These are phyloP conservation scores for Argyresthia albistria DNA, from an alignment of 2,888 invertebrate genomes.

Conservation along the genomic window DNA sequence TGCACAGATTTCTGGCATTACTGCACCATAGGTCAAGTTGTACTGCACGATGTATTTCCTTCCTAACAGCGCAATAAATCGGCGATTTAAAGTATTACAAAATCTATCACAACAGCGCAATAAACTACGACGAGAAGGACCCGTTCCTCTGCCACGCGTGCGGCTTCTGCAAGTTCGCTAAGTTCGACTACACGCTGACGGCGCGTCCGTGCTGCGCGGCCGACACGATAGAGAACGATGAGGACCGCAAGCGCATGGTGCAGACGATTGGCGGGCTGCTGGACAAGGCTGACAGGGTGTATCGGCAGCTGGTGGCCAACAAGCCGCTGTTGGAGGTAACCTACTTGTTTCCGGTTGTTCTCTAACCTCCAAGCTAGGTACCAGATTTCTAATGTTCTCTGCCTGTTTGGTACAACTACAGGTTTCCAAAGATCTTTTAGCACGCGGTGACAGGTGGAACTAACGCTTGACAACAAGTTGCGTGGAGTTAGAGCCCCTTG, in stretches of 20 bases:
- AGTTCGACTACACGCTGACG: conserved; percentile 95
- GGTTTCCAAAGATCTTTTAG: no score
- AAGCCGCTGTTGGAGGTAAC: conserved; percentile 89
- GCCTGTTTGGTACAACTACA: no score
- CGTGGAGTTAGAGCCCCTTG: no score
- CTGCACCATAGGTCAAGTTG: no score
- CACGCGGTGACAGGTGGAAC: no score
- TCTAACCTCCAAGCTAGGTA: no score
- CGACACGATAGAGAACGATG: conserved; percentile 97
- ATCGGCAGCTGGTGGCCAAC: conserved; percentile 90
- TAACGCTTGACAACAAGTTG: no score
- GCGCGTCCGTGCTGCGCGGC: conserved; percentile 96
- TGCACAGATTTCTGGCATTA: no score
- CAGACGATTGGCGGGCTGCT: conserved; percentile 90
- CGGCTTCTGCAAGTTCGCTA: conserved; percentile 99
- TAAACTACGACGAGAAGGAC: conserved; percentile 99
- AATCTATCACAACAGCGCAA: conserved; percentile 76
- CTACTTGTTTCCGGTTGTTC: neutral
- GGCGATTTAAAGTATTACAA: no score
- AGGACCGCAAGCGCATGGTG: conserved; percentile 96
- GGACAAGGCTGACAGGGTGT: conserved; percentile 95
- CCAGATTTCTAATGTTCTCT: no score
- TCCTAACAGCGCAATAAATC: no score
- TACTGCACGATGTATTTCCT: no score
- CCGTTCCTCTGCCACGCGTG: conserved; percentile 99